Evolutionary conservation across 1,140 invertebrate species (phyloP).

Genomic region (Ceratina japonica): DNA sequence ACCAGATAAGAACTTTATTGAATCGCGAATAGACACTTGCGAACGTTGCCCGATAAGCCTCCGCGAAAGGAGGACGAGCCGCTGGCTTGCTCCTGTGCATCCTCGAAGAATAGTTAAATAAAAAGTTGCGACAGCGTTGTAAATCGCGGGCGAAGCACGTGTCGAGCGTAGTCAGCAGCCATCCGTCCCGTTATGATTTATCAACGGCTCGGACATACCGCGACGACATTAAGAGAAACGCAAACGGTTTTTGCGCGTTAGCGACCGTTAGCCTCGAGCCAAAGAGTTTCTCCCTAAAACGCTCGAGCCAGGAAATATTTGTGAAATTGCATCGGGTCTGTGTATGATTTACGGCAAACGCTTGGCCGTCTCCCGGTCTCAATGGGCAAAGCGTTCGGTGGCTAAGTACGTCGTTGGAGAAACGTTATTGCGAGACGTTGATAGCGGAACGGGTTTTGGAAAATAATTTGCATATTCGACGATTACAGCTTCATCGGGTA

Average conservation of each 20-base stretch:
- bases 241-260: too few species aligned
- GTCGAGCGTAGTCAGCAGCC: neutral
- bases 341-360: slow-evolving; percentile 3
- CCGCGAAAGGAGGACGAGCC: neutral
- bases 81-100: neutral
- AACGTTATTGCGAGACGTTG: slow-evolving; percentile 51
- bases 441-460: slow-evolving; percentile 52
- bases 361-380: neutral
- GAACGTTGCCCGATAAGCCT: slow-evolving; percentile 43
- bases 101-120: neutral
- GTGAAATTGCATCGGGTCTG: neutral
- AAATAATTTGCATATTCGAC: slow-evolving; percentile 64
- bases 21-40: slow-evolving; percentile 55
- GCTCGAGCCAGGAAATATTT: neutral
- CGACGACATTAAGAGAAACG: neutral
- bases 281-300: neutral
- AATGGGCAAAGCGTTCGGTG: neutral
- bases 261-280: neutral
- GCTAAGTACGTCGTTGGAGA: slow-evolving; percentile 22
- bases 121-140: neutral
- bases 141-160: neutral
- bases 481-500: slow-evolving; percentile 62
- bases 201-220: neutral
- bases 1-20: slow-evolving; percentile 63
- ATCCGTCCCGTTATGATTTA: slow-evolving; percentile 2